Percentiles rank a stretch among this genome's conserved stretches.
phyloP scores from a whole-genome alignment of 2,888 invertebrate genomes.

The Cybosia mesomella region DNA sequence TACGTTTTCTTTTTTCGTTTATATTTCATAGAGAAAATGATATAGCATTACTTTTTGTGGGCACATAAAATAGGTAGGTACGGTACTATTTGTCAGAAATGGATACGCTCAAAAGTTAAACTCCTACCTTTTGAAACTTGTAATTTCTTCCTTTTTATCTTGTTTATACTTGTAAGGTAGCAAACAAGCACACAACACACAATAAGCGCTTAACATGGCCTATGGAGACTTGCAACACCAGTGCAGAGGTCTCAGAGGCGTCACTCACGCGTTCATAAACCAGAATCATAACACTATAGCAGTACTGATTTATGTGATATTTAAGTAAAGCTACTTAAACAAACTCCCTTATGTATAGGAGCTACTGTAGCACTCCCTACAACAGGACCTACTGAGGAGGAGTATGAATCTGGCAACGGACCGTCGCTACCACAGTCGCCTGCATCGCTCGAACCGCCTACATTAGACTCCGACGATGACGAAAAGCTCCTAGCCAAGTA shows the following conservation, averaged over 20 bases:
- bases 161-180: not conserved
- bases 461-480: conserved; percentile 94
- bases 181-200: not conserved
- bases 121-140: not conserved
- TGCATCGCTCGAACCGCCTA: conserved; percentile 94
- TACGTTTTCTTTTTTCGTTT: not conserved
- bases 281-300: too few species aligned
- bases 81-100: not conserved
- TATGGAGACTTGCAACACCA: too few species aligned
- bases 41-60: not conserved
- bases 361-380: conserved; percentile 48
- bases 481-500: conserved; percentile 89
- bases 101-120: not conserved
- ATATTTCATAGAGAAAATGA: not conserved
- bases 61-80: too few species aligned
- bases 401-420: conserved; percentile 98
- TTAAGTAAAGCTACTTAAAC: not conserved
- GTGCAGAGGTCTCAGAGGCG: too few species aligned
- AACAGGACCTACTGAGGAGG: conserved; percentile 91
- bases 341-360: conserved; percentile 39
- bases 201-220: too few species aligned
- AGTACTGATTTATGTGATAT: not conserved
- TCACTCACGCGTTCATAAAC: not conserved
- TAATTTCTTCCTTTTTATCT: too few species aligned
- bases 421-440: conserved; percentile 98